Evolutionary conservation across 1,140 invertebrate genomes (phyloP), one percentile per base, ranked within the genome.

Genomic region (Bombus impatiens): DNA sequence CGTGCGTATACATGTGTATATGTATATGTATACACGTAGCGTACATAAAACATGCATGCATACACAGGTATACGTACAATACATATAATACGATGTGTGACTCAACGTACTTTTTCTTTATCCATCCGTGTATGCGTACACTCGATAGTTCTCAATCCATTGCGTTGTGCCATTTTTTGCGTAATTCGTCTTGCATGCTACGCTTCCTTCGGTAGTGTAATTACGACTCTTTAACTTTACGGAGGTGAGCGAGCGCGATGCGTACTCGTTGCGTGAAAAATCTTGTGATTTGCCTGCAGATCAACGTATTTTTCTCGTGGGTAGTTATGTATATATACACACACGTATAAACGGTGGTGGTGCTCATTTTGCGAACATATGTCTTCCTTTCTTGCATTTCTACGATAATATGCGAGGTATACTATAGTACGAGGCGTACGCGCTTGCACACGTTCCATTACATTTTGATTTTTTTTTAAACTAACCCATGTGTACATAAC

Each of bases 401-500:
- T 67, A 57, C 71, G 70, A 71, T 40, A 80, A 35, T 74, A 44
- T 37, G 4, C 47, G 47, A 53, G 47, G 47, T 53, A 67, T 15
- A 35, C 47, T 53, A 68, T n/a, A 37, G 44, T 74, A 72, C 76
- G 81, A 77, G 72, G 59, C 67, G 86, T 81, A 80, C 82, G 71
- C 88, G 74, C 89, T 90, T 65, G 86, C 88, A 82, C 83, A 91
- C 84, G n/a, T 91, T 86, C 88, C 80, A 84, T 80, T 75, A 89
- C 84, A 86, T 82, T 70, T 84, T 85, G 84, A 91, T 92, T 89
- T 93, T 94, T 94, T 90, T 93, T 94, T 93, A 35, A 93, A 95
- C 94, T 95, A 95, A 95, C 93, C 94, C 93, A 95, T 94, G 93
- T 95, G 94, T 95, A 95, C 93, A 95, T 95, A 95, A 94, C 93